Conservation (phyloP, 2,113 vertebrate species). For the Gracilinanus agilis region DNA sequence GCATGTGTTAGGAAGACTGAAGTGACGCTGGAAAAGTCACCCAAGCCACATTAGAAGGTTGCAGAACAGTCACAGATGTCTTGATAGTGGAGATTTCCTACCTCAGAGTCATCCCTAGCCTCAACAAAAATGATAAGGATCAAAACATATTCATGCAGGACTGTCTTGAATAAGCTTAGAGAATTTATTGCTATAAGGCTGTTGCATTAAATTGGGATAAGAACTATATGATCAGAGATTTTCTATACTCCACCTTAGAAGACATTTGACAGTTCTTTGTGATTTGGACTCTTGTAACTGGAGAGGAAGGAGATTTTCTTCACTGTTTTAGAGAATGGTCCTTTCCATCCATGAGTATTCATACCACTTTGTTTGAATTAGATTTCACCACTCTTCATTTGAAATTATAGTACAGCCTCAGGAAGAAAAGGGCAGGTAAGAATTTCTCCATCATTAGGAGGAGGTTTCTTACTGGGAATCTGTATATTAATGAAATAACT, state of each 20-base stretch:
- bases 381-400: slow-evolving; percentile 23
- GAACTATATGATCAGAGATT: slow-evolving; percentile 15
- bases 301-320: neutral
- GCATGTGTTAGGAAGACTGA: neutral
- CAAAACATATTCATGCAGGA: slow-evolving; percentile 7
- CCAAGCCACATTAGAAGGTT: neutral
- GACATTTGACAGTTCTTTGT: neutral
- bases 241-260: neutral
- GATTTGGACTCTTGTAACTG: neutral
- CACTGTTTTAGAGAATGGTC: neutral
- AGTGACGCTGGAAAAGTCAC: neutral
- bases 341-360: slow-evolving; percentile 40
- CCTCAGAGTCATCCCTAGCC: too few species aligned
- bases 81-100: neutral
- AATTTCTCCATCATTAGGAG: neutral
- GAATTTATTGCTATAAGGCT: slow-evolving; percentile 7
- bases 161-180: neutral
- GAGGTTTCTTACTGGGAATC: neutral
- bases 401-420: slow-evolving; percentile 8
- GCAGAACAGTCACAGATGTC: too few species aligned
- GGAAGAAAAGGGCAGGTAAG: neutral
- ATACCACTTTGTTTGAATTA: slow-evolving; percentile 49
- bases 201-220: neutral
- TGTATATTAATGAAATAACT: neutral
- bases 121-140: neutral